Base-by-base conservation (phyloP, 2,113 vertebrate genomes). In the Corynorhinus townsendii region DNA sequence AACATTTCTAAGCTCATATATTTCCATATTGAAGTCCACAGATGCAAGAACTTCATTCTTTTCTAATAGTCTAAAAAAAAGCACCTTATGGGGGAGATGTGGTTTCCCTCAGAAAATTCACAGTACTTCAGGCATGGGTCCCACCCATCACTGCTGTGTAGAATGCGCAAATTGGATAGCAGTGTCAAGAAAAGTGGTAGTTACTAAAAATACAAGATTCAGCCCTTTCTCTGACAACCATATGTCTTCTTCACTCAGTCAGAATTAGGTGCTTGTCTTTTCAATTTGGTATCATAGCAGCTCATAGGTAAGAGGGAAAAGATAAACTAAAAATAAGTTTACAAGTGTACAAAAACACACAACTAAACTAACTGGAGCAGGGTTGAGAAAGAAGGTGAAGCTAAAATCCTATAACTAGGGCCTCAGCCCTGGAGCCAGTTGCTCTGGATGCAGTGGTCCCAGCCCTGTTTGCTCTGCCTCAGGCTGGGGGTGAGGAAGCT, bases 401-500 rank as follows among this genome's bases (percentile, higher is more conserved):
- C 43, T 49, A 35, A 62, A 81, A 76, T 2, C 6, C 45, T 20
- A 33, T 10, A 33, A 19, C 49, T 26, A 10, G 16, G 20, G 14
- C 24, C 1, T 24, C 16, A 2, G 54, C 79, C 54, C 47, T 35
- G 49, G 84, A 73, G 85, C 71, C 40, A 16, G 33, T 35, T 7
- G 38, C 71, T 75, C 20, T 45, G 73, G 30, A 45, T 7, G 19
- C 19, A 68, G 43, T n/a, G 75, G 59, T 73, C 56, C 45, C 90
- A 40, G 84, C 24, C 56, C 90, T 94, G 73, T 81, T 91, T 93
- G 97, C 94, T 92, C 66, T 92, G 97, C 95, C 81, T 72, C 11
- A 33, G 95, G 96, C 94, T 82, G 85, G n/a, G 43, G 3, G 2
- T 3, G 28, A 76, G 22, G 35, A 24, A 49, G 16, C 52, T 73